Evolutionary conservation across 2,888 invertebrate genomes (phyloP).

Genomic region (Cacoxenus indagator): DNA sequence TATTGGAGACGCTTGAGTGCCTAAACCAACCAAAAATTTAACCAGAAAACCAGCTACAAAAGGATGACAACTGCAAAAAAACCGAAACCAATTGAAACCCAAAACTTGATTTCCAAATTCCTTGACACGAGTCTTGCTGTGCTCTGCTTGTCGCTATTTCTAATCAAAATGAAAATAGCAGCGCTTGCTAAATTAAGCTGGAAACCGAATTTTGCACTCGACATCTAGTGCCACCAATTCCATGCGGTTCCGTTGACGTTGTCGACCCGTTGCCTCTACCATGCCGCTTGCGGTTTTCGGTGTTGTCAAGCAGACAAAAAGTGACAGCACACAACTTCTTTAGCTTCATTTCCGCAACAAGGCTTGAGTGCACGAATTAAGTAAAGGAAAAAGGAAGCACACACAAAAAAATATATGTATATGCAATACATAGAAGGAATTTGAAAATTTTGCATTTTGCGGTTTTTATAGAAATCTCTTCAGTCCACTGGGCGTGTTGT

Average conservation of each 20-base stretch:
- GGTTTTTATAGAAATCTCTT: too few relatives aligned
- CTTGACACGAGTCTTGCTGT: not conserved
- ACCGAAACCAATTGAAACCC: not conserved
- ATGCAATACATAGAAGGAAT: not conserved
- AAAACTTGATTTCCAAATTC: not conserved
- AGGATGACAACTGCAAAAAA: too few relatives aligned
- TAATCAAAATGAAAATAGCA: constrained; percentile 46
- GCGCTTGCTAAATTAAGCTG: constrained; percentile 58
- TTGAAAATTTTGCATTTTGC: constrained; percentile 47
- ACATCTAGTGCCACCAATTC: not conserved
- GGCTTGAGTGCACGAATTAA: too few relatives aligned
- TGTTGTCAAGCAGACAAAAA: constrained; percentile 11
- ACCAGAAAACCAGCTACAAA: too few relatives aligned
- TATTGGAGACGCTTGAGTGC: too few relatives aligned
- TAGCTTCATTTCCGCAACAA: constrained; percentile 46
- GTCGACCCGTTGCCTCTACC: constrained; percentile 24
- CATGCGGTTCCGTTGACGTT: constrained; percentile 2
- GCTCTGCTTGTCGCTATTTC: too few relatives aligned
- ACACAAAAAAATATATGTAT: not conserved
- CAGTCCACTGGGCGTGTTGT: too few relatives aligned
- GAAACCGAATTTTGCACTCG: constrained; percentile 42
- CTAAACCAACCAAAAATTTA: too few relatives aligned
- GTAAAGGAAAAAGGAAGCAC: not conserved
- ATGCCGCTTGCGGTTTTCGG: constrained; percentile 47
- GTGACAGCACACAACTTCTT: constrained; percentile 38